Evolutionary conservation across 1,140 invertebrate genomes (phyloP), one percentile per base, ranked within the genome.

Genomic region (Cydia pomonella): DNA sequence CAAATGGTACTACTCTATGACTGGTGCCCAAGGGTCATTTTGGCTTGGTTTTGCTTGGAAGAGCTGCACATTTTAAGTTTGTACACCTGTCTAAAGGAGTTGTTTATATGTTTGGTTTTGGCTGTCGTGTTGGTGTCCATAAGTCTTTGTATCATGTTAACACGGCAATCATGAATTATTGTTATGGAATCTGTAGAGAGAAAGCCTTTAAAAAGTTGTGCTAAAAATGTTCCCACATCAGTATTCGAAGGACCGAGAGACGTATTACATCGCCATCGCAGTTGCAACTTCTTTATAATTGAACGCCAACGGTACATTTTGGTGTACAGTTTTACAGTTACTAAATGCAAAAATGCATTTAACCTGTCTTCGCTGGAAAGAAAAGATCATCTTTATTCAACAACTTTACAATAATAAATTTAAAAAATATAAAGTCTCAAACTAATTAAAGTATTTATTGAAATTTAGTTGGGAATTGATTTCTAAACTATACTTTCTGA

Each of bases 1-100:
- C 21, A 44, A 13, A 33, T 72, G 38, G 4, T 69, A 29, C 41
- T 18, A 72, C 27, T 73, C 77, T 71, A 71, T 6, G 3, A 12
- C 2, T 69, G 13, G 18, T 4, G n/a, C 1, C 27, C 69, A 71
- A 59, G 25, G 16, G 25, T 13, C 23, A 75, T 0, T 38, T 18
- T 75, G 2, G 47, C 53, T 84, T 73, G 80, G 77, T 76, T 74
- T 81, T 82, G 84, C 84, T 84, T 85, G 13, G 72, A 66, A 38
- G 27, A 66, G 75, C 73, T 63, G 79, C 80, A 71, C 6, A 6
- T 69, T 33, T 16, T 18, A 69, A 16, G 29, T 69, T 33, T 38
- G 64, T 69, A 18, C 64, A 69, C 64, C 64, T 69, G 64, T 69
- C 64, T 33, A 69, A 69, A 69, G 64, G 64, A 69, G 64, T 69